Evolutionary conservation across 1,140 invertebrate species (phyloP).

Genomic region (Mesaphorura yosii): DNA sequence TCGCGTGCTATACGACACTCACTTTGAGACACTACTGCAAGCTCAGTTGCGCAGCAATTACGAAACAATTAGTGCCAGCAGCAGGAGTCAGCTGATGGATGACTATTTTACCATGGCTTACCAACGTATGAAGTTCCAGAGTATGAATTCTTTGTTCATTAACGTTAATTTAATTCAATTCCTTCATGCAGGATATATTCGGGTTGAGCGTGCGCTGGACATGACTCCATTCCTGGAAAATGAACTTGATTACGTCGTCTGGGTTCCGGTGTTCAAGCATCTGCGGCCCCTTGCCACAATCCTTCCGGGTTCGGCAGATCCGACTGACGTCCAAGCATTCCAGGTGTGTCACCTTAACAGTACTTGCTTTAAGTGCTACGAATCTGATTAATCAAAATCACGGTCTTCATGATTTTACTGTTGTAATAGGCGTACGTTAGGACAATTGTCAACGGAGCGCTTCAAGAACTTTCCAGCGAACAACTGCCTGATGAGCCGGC

Average conservation of each 20-base stretch:
- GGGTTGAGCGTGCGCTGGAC: conserved; percentile 40
- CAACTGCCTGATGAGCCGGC: too few species aligned
- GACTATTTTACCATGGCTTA: conserved; percentile 20
- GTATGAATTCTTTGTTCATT: neutral
- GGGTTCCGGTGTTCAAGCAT: too few species aligned
- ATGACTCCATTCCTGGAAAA: conserved; percentile 49
- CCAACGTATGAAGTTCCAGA: neutral
- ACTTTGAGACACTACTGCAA: neutral
- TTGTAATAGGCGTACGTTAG: too few species aligned
- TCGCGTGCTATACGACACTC: conserved; percentile 15
- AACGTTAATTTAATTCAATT: neutral
- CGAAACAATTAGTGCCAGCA: conserved; percentile 2
- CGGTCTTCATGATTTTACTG: too few species aligned
- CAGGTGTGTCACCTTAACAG: too few species aligned
- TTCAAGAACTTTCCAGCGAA: too few species aligned
- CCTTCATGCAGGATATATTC: neutral
- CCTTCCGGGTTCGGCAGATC: too few species aligned
- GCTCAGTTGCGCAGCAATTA: conserved; percentile 7
- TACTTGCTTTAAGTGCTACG: too few species aligned
- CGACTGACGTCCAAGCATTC: too few species aligned
- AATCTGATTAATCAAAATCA: too few species aligned
- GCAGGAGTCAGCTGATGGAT: conserved; percentile 22
- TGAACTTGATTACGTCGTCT: conserved; percentile 48
- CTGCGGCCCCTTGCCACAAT: too few species aligned
- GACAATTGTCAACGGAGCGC: too few species aligned